Evolutionary conservation across 2,113 vertebrate genomes (phyloP), one percentile per base, ranked within the genome.

Genomic region (Podocnemis expansa): DNA sequence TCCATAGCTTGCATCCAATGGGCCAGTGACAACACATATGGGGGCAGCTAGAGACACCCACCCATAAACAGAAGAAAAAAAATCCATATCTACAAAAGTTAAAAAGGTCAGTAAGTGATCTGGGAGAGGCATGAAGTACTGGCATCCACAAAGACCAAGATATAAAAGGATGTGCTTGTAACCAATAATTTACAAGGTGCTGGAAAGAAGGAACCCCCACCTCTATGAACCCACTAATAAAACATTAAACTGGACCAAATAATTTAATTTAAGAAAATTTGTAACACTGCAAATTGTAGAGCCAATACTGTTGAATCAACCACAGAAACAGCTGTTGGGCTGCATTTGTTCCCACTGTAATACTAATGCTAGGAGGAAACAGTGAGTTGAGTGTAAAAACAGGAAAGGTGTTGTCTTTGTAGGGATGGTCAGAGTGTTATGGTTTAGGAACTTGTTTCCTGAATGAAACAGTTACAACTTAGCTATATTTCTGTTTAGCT

Each of bases 351-450:
- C 82, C 58, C 87, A 52, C 27, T 87, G 13, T 90, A 58, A 27
- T 6, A 27, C 43, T 45, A 27, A 45, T 27, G 73, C 22, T 96
- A 93, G 85, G 88, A 94, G 87, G 78, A 89, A 96, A 83, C 3
- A n/a, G 60, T 41, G 10, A 81, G 14, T 79, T 21, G 78, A 80
- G 89, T 52, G 41, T 81, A 13, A 17, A 97, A 98, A 98, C 98
- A 98, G 98, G 98, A 98, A 98, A 98, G 98, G 97, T 87, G 98
- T 94, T 89, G 97, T 25, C 93, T 63, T 86, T 89, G 85, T 83
- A 91, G 83, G 3, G 90, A 93, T 55, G 51, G 85, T 89, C 85
- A 78, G 75, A 78, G 76, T 92, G 97, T 93, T 93, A 87, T 84
- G 89, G 94, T 97, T 97, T 91, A 93, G 82, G 88, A 31, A 0